Base-by-base conservation (phyloP, 2,113 vertebrate species). In the Megaceryle torquata region DNA sequence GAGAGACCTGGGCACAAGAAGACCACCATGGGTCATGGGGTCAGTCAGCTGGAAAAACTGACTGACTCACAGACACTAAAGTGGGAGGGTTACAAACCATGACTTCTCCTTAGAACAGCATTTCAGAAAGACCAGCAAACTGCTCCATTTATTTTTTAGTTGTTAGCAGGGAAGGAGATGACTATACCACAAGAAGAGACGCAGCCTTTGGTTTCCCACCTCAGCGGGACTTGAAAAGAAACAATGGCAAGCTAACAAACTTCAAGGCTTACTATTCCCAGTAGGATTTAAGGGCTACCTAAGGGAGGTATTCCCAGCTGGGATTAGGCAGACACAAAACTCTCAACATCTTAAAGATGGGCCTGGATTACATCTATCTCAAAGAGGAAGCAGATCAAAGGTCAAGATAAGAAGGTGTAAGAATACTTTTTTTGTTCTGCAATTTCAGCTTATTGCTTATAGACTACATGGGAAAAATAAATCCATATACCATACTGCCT, bases 381-480 rank as follows among this genome's bases (percentile, higher is more conserved):
- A 51, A 41, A 75, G 48, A 86, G 86, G 48, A 11, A 68, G 54
- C 43, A 86, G 37, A 77, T 94, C 86, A 89, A 82, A 93, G 44
- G 41, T 72, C 74, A 70, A 44, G 37, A 54, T 37, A 68, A 91
- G 57, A 87, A 95, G 65, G 35, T 29, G 22, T 7, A 76, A 84
- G 31, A 1, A 0, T 54, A 88, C 35, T 61, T 48, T 57, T 44
- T 69, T 46, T 61, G 53, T 86, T 86, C 61, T 72, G 86, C 80
- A 87, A 10, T 84, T 81, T 94, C 92, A 93, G 53, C 28, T 96
- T 84, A 92, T 89, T 93, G 72, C 65, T 93, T 88, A 88, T n/a
- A 80, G 91, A 81, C 88, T 95, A 68, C 86, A 68, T 50, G 88
- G 92, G 93, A 84, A 93, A 96, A 93, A 96, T 95, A 91, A 94